These are phyloP conservation scores for Astur gentilis DNA, from an alignment of 2,113 vertebrate genomes.

Conservation along the genomic window DNA sequence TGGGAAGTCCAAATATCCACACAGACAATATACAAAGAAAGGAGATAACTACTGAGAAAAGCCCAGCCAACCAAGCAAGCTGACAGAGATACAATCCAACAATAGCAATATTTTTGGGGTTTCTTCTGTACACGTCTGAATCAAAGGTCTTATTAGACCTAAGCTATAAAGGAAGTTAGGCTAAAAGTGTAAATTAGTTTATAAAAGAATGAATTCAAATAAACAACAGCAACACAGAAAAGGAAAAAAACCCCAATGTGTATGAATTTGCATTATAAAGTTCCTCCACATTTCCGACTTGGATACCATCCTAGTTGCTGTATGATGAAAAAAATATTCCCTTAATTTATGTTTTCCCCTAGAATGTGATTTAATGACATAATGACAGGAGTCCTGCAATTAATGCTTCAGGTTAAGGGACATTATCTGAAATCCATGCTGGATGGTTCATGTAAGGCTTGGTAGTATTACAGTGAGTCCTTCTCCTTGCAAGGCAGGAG, in stretches of 20 bases:
- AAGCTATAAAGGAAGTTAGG: not conserved
- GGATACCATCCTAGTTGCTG: not conserved
- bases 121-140: not conserved
- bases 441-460: not conserved
- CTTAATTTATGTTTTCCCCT: not conserved
- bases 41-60: not conserved
- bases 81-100: not conserved
- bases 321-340: not conserved
- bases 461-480: not conserved
- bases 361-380: not conserved
- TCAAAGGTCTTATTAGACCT: not conserved
- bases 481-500: not conserved
- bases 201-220: not conserved
- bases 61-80: not conserved
- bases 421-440: not conserved
- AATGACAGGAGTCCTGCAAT: not conserved
- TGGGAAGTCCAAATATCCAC: not conserved
- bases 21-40: not conserved
- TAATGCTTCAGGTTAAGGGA: not conserved
- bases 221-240: not conserved
- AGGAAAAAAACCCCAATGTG: fast-evolving
- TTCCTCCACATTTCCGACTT: not conserved
- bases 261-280: not conserved
- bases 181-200: not conserved
- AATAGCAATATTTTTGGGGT: not conserved